A percentile compares a stretch with the other conserved stretches of the same genome.
phyloP scores from a whole-genome alignment of 2,797 vertebrate species.

The Falco cherrug region DNA sequence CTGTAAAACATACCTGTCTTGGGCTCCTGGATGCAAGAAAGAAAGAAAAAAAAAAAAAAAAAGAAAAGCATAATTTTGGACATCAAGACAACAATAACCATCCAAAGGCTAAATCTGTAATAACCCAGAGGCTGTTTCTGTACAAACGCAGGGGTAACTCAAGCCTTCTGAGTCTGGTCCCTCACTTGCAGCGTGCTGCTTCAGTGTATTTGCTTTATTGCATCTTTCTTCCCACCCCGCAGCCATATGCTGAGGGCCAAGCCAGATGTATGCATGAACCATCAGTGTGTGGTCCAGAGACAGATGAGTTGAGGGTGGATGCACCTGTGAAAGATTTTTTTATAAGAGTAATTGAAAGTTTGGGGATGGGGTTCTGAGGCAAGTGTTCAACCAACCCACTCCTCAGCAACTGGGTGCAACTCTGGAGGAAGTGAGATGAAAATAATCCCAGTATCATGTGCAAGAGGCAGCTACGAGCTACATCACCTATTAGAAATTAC shows the following conservation, averaged over 20 bases:
- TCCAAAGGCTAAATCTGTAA: background rate
- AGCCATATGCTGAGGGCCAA: no score
- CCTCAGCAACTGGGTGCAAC: background rate
- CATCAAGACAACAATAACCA: background rate
- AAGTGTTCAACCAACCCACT: background rate
- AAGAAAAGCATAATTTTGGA: background rate
- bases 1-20: background rate
- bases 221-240: background rate
- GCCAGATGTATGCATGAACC: background rate
- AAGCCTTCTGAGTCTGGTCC: fast-evolving
- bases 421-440: background rate
- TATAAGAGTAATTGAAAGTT: background rate
- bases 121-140: background rate
- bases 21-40: fast-evolving
- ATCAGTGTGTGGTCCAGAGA: background rate
- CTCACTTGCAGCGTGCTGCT: fast-evolving
- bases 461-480: background rate
- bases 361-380: background rate
- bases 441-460: background rate
- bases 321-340: fast-evolving
- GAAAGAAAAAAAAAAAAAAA: no score
- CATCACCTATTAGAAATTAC: background rate
- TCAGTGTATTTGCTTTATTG: background rate
- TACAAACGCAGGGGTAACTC: fast-evolving
- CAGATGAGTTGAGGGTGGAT: background rate